Base-by-base conservation (phyloP, 2,888 invertebrate genomes). In the Stenotaenia linearis region DNA sequence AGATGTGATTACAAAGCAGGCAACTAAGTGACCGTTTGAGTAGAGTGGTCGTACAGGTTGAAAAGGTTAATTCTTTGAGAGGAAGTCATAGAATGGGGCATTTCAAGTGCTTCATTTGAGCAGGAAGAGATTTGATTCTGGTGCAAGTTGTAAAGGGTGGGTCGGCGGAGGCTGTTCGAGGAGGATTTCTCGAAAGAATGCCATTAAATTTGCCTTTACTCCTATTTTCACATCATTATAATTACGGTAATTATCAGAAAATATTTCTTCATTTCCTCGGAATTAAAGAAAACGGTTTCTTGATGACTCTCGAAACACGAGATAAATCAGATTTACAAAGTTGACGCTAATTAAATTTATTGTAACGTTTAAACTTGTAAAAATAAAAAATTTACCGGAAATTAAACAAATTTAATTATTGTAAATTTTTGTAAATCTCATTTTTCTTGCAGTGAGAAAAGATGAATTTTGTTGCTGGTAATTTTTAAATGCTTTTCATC, bases 21-120 rank as follows among this genome's bases (percentile, higher is more conserved):
- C 61, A 61, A 61, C 61, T 61, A 61, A 61, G 61, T 61, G 61
- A 61, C 61, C 61, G 61, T 61, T 61, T 25, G 23, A 61, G 61
- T 9, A 9, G 61, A 61, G 61, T 61, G 61, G 61, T 61, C 61
- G 61, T 61, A 28, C 61, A 61, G 61, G 61, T 61, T 61, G 61
- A 61, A 61, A 61, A 61, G 61, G 61, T 61, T 61, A 61, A 61
- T 61, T 61, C 61, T 21, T 61, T 61, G 61, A 61, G 61, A 61
- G 61, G 61, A 61, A 61, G 61, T 61, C 61, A 61, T 61, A 61
- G 28, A 28, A 61, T 25, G 61, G 61, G 61, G 61, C 61, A 61
- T 61, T 61, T 61, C 25, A 61, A 61, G 61, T 61, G 61, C 61
- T 61, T 61, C 61, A 61, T 61, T 61, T 61, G 23, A 61, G 61